Percentiles rank a stretch among this genome's conserved stretches.
Conservation (phyloP, 1,140 invertebrate genomes). For the Penaeus japonicus region DNA sequence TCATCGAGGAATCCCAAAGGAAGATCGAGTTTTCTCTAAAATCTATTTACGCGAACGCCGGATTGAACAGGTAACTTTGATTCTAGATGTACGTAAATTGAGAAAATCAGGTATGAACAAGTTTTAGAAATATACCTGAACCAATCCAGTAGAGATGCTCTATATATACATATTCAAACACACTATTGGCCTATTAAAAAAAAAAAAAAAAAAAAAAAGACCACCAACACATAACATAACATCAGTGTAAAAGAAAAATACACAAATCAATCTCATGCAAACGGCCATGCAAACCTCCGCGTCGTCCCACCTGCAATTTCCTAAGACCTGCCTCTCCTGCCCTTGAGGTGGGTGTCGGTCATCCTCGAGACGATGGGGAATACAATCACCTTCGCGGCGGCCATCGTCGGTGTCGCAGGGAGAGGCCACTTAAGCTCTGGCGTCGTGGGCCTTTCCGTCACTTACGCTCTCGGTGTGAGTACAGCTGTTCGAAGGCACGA, state of each 20-base stretch:
- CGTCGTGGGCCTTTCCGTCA: slow-evolving; percentile 68
- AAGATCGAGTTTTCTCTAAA: slow-evolving; percentile 21
- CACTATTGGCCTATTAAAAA: too few species aligned
- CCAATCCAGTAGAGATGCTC: too few species aligned
- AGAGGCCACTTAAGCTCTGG: slow-evolving; percentile 64
- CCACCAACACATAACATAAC: too few species aligned
- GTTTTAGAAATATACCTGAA: too few species aligned
- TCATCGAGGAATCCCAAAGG: slow-evolving; percentile 19
- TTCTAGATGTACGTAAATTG: too few species aligned
- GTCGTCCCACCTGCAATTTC: neutral
- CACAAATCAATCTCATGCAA: too few species aligned
- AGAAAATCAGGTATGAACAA: too few species aligned
- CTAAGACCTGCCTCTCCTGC: neutral
- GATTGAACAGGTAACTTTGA: slow-evolving; percentile 10
- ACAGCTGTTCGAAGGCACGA: too few species aligned
- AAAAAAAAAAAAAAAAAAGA: too few species aligned
- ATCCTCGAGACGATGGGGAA: slow-evolving; percentile 69
- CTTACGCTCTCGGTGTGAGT: slow-evolving; percentile 66
- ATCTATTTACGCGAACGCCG: neutral
- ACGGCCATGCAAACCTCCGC: too few species aligned
- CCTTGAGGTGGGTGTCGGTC: slow-evolving; percentile 67
- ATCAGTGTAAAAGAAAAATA: too few species aligned
- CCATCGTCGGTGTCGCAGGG: slow-evolving; percentile 67
- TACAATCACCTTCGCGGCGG: slow-evolving; percentile 67
- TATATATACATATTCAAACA: too few species aligned